phyloP scores from a whole-genome alignment of 2,113 vertebrate species.

The Peucedramus taeniatus region DNA sequence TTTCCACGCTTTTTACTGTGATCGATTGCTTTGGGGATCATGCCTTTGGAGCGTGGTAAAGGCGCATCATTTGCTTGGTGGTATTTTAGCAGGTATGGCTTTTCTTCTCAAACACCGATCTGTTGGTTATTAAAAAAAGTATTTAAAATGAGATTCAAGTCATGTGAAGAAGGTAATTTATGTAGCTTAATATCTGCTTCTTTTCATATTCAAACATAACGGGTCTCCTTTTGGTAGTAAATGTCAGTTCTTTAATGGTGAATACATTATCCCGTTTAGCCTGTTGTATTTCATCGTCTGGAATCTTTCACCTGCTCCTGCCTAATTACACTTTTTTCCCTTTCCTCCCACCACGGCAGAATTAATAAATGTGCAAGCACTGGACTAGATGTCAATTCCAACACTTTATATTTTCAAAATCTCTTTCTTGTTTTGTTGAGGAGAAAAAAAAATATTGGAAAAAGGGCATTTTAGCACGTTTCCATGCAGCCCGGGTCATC shows the following conservation, averaged over 20 bases:
- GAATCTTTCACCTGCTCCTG: slow-evolving; percentile 62
- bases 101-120: background rate
- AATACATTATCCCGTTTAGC: slow-evolving; percentile 55
- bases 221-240: slow-evolving; percentile 57
- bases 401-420: slow-evolving; percentile 32
- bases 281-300: slow-evolving; percentile 56
- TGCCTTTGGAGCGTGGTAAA: background rate
- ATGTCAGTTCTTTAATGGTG: slow-evolving; percentile 40
- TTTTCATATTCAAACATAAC: slow-evolving; percentile 41
- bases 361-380: slow-evolving; percentile 4
- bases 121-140: background rate
- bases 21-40: background rate
- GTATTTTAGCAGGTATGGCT: background rate
- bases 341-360: slow-evolving; percentile 12
- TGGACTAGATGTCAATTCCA: slow-evolving; percentile 1
- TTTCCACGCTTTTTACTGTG: slow-evolving; percentile 1
- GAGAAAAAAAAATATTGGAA: background rate
- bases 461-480: background rate
- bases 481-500: slow-evolving; percentile 9
- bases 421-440: background rate
- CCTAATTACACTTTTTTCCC: slow-evolving; percentile 32
- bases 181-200: slow-evolving; percentile 22
- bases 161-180: slow-evolving; percentile 3
- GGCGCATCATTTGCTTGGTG: background rate
- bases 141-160: background rate